phyloP scores from a whole-genome alignment of 1,140 invertebrate species.

The Zaprionus kolodkinae region DNA sequence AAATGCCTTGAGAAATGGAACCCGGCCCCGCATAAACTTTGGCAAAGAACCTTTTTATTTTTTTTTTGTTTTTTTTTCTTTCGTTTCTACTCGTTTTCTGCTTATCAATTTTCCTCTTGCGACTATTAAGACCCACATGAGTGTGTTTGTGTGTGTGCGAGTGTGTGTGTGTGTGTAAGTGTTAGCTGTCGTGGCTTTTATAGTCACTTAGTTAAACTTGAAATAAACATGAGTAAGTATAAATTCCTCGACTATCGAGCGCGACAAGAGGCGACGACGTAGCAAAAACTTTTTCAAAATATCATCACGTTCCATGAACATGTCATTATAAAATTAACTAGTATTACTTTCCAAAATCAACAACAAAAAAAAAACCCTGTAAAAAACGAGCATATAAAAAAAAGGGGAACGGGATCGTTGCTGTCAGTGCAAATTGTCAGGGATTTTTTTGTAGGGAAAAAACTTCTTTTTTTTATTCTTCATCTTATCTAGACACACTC shows the following conservation, averaged over 20 bases:
- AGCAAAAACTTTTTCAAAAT: constrained; percentile 46
- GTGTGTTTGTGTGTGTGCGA: neutral
- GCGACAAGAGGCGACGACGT: constrained; percentile 43
- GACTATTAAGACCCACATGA: constrained; percentile 17
- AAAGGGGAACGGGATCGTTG: neutral
- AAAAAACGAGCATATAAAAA: constrained; percentile 3
- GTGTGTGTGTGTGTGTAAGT: constrained; percentile 1
- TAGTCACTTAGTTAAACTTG: constrained; percentile 72
- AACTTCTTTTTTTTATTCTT: neutral
- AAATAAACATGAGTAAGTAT: constrained; percentile 77
- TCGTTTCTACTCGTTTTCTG: constrained; percentile 14
- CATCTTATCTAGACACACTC: too few relatives aligned
- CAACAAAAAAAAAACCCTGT: neutral
- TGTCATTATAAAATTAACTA: constrained; percentile 31
- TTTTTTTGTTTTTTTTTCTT: neutral
- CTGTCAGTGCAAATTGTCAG: neutral
- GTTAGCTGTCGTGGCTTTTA: constrained; percentile 38
- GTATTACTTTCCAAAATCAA: constrained; percentile 29
- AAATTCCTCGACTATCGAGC: constrained; percentile 72
- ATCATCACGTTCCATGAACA: constrained; percentile 79
- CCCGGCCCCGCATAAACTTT: constrained; percentile 13
- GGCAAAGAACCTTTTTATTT: constrained; percentile 20
- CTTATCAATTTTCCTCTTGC: constrained; percentile 37
- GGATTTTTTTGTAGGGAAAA: neutral
- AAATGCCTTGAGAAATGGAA: constrained; percentile 34